Base-by-base conservation (phyloP, 2,888 invertebrate species). In the Ochropleura plecta region DNA sequence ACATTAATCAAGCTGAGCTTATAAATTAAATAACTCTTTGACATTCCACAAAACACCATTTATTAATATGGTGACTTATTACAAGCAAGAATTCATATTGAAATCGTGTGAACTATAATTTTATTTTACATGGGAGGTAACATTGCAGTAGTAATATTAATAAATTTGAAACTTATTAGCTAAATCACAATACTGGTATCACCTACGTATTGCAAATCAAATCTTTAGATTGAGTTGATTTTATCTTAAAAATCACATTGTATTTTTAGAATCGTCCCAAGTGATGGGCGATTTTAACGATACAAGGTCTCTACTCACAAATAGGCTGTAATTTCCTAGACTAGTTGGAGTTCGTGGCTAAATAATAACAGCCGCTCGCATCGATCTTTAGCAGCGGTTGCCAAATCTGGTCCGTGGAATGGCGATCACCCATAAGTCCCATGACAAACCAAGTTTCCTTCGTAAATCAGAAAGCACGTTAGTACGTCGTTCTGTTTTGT, bases 181-280 rank as follows among this genome's bases (percentile, higher is more conserved):
- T 86, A 83, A 85, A 82, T 81, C 87, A 90, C 86, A 89, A 90
- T 87, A 81, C 87, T 84, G 74, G 85, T 88, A 88, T 82, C 79
- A 86, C 76, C 74, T 90, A 90, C 88, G 83, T 92, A 92, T 93
- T 95, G 94, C 94, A 93, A 95, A 95, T 95, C 94, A 93, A 93
- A 95, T 92, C 93, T 91, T 88, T 86, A 93, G 95, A 95, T 95
- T 93, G 91, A 91, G 91, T 91, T 94, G 94, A 95, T 94, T 91
- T 93, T 91, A 89, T 86, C 85, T 92, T 93, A 95, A 94, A 95
- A 95, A 95, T 93, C 88, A 92, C 91, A 92, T 92, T 93, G 94
- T 94, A 91, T 91, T 90, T 87, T 88, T 89, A 84, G 81, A 12
- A 89, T 79, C 49, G 91, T 92, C 85, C 5, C 84, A 94, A 93